Base-by-base conservation (phyloP, 2,797 vertebrate species). In the Pseudomugil tenellus region DNA sequence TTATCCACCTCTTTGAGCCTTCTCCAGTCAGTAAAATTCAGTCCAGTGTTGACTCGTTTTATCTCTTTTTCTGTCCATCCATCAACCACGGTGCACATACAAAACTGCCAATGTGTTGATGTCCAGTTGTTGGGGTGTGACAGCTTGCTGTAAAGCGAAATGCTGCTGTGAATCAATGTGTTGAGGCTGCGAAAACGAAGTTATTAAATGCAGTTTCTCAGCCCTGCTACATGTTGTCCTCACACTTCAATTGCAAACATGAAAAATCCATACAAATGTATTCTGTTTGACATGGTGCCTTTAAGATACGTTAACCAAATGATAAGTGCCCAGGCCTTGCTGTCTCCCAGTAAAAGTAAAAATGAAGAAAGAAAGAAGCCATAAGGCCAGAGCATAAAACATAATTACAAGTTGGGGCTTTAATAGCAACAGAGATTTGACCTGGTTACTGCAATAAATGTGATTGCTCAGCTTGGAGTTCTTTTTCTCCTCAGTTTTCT, bases 391-490 rank as follows among this genome's bases (percentile, higher is more conserved):
- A 4, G 21, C 43, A 58, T 23, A 37, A n/a, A n/a, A 23, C 4
- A 35, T 2, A 39, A 26, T n/a, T 54, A 12, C 6, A 46, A 14
- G 1, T 35, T 2, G 0, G 11, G n/a, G 41, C 17, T 39, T 21
- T 17, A 29, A 25, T 6, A 1, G 21, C 21, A 35, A 39, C 17
- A 0, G 5, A 48, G 34, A 43, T 34, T 7, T 8, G 13, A 66
- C 1, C 1, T 26, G 14, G 7, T 11, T 14, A 21, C 51, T 4
- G 6, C 26, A 49, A 41, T 2, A 34, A 41, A 48, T 61, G 14
- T 49, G 35, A 63, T n/a, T 63, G 31, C 19, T 70, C 41, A 29
- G 12, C 51, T 61, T 37, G 19, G 37, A 23, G 51, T 52, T 29
- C 16, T 4, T 52, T 43, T 28, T 55, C 54, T 7, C 41, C 58